A percentile compares a stretch with the other conserved stretches of the same genome.
Conservation (phyloP, 2,113 vertebrate species). For the Aegithalos caudatus region DNA sequence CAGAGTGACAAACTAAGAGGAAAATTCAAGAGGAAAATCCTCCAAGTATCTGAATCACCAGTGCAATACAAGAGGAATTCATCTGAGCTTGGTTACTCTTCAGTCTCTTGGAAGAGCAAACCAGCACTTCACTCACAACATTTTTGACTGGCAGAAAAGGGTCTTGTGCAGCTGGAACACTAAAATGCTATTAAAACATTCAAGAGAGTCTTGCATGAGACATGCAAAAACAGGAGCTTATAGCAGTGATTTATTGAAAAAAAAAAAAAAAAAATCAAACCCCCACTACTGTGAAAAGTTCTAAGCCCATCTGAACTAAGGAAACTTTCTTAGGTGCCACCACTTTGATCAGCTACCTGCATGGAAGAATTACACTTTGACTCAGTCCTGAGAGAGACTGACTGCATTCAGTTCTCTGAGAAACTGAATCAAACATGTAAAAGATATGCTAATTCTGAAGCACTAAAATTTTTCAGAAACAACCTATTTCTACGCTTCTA, state of each 20-base stretch:
- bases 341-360: background rate
- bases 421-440: background rate
- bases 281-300: background rate
- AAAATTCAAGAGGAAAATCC: background rate
- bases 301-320: background rate
- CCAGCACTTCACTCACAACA: background rate
- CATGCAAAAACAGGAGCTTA: background rate
- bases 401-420: background rate
- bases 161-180: background rate
- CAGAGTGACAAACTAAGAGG: background rate
- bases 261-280: background rate
- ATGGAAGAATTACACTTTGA: background rate
- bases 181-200: background rate
- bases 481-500: background rate
- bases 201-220: background rate
- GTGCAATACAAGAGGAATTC: background rate
- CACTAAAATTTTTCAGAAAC: background rate
- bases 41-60: background rate
- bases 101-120: background rate
- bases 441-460: background rate
- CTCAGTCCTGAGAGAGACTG: fast-evolving
- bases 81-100: background rate
- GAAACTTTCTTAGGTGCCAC: background rate
- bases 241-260: background rate
- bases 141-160: background rate